These are phyloP conservation scores for Hylaea fasciaria DNA, from an alignment of 2,888 invertebrate genomes.

Conservation along the genomic window DNA sequence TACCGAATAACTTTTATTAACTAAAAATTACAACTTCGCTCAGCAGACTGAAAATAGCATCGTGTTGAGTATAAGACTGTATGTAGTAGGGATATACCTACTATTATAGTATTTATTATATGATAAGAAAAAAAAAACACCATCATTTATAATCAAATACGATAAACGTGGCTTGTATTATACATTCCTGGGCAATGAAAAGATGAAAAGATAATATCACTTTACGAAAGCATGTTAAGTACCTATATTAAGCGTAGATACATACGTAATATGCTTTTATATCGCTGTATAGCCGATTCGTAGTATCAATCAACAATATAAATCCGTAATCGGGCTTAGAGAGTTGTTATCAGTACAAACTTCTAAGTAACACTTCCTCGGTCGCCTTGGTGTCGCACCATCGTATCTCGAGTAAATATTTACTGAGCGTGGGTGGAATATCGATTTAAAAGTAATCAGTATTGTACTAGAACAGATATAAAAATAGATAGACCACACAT, in stretches of 20 bases:
- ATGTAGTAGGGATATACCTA: no score
- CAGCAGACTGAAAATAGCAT: no score
- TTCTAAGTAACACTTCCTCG: constrained; percentile 77
- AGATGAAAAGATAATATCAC: no score
- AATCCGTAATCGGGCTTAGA: constrained; percentile 59
- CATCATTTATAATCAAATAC: no score
- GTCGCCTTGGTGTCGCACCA: constrained; percentile 53
- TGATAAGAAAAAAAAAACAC: no score
- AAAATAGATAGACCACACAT: no score
- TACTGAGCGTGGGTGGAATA: constrained; percentile 72
- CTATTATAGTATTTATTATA: no score
- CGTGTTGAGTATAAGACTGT: no score
- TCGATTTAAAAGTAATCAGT: constrained; percentile 75
- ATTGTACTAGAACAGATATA: constrained; percentile 41
- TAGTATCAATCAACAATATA: constrained; percentile 37
- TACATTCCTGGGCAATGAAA: no score
- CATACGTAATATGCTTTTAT: constrained; percentile 4
- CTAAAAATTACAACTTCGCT: no score
- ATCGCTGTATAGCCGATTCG: constrained; percentile 16
- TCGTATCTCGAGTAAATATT: constrained; percentile 78
- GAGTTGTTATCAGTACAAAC: constrained; percentile 72
- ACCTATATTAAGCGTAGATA: neutral
- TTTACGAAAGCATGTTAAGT: neutral
- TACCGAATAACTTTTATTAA: no score
- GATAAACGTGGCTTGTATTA: no score